Evolutionary conservation across 1,140 invertebrate species (phyloP).

Genomic region (Drosophila tropicalis): DNA sequence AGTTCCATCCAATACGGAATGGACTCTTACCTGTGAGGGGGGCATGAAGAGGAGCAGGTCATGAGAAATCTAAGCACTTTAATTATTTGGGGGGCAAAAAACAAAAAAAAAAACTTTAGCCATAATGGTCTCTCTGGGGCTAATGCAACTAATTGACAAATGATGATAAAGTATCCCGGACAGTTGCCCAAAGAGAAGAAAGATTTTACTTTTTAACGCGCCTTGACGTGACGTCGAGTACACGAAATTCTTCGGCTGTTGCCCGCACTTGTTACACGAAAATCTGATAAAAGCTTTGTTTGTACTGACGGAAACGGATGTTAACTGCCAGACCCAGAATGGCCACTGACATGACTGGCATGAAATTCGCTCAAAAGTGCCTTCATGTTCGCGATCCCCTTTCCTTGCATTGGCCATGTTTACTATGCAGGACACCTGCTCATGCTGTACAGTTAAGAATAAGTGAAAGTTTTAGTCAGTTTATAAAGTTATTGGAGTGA

Average conservation of each 20-base stretch:
- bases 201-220: slow-evolving; percentile 58
- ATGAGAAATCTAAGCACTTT: slow-evolving; percentile 64
- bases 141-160: slow-evolving; percentile 78
- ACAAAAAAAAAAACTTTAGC: slow-evolving; percentile 22
- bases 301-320: slow-evolving; percentile 76
- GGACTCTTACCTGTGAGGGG: slow-evolving; percentile 24
- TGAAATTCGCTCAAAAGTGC: slow-evolving; percentile 35
- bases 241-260: slow-evolving; percentile 10
- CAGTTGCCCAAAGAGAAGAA: slow-evolving; percentile 34
- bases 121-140: slow-evolving; percentile 6
- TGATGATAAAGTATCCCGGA: slow-evolving; percentile 76
- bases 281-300: slow-evolving; percentile 77
- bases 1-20: slow-evolving; percentile 44
- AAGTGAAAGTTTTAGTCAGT: background rate
- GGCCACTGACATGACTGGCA: slow-evolving; percentile 65
- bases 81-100: slow-evolving; percentile 74
- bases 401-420: background rate
- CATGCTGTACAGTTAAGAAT: background rate
- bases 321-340: slow-evolving; percentile 68
- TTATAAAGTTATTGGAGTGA: background rate
- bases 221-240: slow-evolving; percentile 22
- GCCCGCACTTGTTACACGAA: slow-evolving; percentile 54
- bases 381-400: slow-evolving; percentile 19
- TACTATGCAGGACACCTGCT: background rate
- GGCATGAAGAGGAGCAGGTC: slow-evolving; percentile 29